Evolutionary conservation across 2,113 vertebrate species (phyloP).

Genomic region (Rhegmatorhina hoffmannsi): DNA sequence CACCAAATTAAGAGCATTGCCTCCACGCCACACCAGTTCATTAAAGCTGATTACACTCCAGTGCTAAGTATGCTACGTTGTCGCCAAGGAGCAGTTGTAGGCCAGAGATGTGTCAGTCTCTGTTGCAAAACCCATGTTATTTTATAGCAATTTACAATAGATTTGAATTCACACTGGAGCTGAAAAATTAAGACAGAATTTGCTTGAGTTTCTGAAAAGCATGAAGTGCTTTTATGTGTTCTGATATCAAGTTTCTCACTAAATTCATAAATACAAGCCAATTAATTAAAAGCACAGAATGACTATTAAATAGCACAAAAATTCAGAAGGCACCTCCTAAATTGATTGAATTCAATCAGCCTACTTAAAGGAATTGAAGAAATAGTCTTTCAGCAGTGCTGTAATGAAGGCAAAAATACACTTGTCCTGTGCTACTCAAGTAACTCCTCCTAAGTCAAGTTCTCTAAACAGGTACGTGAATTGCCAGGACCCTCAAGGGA

Average conservation of each 20-base stretch:
- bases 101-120: slow-evolving; percentile 12
- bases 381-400: background rate
- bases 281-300: background rate
- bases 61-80: background rate
- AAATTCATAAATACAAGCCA: background rate
- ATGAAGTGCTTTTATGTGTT: background rate
- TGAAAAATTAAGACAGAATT: background rate
- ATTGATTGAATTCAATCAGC: background rate
- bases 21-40: slow-evolving; percentile 33
- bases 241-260: background rate
- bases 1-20: slow-evolving; percentile 25
- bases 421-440: background rate
- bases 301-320: background rate
- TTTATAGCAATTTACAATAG: slow-evolving; percentile 17
- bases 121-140: background rate
- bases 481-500: background rate
- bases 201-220: background rate
- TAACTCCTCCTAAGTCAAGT: background rate
- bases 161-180: background rate
- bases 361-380: background rate
- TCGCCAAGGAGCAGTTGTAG: slow-evolving; percentile 37
- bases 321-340: background rate
- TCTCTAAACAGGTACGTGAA: background rate
- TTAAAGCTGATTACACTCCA: slow-evolving; percentile 28
- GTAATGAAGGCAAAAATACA: background rate